Evolutionary conservation across 2,797 vertebrate genomes (phyloP).

Genomic region (Clamator glandarius): DNA sequence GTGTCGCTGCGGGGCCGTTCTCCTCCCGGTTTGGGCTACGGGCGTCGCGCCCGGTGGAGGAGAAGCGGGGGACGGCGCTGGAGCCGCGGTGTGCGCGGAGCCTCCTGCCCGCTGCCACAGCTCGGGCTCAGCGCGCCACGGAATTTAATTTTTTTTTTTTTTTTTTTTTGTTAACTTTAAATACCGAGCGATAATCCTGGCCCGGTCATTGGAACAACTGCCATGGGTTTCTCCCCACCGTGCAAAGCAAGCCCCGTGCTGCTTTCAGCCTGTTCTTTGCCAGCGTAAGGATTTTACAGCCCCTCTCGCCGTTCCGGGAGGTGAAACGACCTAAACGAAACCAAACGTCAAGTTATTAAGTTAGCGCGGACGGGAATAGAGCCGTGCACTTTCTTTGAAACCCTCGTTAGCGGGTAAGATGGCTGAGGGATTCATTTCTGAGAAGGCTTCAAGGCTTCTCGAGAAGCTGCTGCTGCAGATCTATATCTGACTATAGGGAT

Average conservation of each 20-base stretch:
- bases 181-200: not conserved
- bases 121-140: too few species aligned
- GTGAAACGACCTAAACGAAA: not conserved
- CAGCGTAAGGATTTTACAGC: not conserved
- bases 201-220: constrained; percentile 34
- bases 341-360: not conserved
- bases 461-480: constrained; percentile 56
- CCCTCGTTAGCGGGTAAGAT: not conserved
- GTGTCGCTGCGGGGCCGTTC: not conserved
- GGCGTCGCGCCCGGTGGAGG: not conserved
- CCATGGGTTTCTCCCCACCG: not conserved
- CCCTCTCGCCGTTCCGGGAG: not conserved
- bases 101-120: too few species aligned
- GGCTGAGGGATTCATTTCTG: constrained; percentile 65
- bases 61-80: too few species aligned
- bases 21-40: not conserved
- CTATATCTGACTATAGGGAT: constrained; percentile 71
- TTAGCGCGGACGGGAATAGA: constrained; percentile 46
- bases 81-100: too few species aligned
- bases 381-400: constrained; percentile 53
- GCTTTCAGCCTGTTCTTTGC: not conserved
- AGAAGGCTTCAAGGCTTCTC: constrained; percentile 69
- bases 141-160: not conserved
- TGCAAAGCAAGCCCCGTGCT: not conserved
- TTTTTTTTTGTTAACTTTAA: constrained; percentile 13